phyloP scores from a whole-genome alignment of 2,113 vertebrate species.

The Pollachius pollachius region DNA sequence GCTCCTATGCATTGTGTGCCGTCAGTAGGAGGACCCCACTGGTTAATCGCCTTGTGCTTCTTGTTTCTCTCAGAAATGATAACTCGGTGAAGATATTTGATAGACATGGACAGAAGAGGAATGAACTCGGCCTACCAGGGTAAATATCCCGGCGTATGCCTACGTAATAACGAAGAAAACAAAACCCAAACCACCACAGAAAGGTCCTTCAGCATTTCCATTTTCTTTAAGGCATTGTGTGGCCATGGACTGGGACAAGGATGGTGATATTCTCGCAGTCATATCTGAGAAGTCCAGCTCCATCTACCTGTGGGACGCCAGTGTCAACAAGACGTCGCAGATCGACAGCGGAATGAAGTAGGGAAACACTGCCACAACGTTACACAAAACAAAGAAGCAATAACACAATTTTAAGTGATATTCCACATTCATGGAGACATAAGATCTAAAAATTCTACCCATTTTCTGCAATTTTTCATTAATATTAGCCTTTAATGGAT shows the following conservation, averaged over 20 bases:
- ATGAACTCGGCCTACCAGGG: constrained; percentile 89
- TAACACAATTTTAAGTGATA: too few species aligned
- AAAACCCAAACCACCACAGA: too few species aligned
- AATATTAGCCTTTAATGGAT: background rate
- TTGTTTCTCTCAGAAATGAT: constrained; percentile 75
- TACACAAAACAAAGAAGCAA: background rate
- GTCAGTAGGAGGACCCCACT: background rate
- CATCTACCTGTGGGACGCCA: constrained; percentile 92
- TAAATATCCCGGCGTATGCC: constrained; percentile 60
- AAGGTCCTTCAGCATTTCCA: background rate
- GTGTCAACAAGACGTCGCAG: constrained; percentile 88
- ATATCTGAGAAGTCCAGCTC: constrained; percentile 90
- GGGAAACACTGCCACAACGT: constrained; percentile 15
- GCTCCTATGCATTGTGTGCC: too few species aligned
- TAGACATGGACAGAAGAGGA: constrained; percentile 93
- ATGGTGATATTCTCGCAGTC: constrained; percentile 90
- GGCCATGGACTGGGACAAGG: constrained; percentile 96
- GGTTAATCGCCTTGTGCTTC: background rate
- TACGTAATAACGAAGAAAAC: background rate
- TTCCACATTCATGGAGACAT: too few species aligned
- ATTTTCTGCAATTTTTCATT: background rate
- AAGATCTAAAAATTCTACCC: background rate
- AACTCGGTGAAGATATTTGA: constrained; percentile 93
- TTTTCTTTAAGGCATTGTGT: constrained; percentile 76
- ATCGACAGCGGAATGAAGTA: constrained; percentile 94